Conservation (phyloP, 2,888 invertebrate genomes). For the Leptothorax acervorum region DNA sequence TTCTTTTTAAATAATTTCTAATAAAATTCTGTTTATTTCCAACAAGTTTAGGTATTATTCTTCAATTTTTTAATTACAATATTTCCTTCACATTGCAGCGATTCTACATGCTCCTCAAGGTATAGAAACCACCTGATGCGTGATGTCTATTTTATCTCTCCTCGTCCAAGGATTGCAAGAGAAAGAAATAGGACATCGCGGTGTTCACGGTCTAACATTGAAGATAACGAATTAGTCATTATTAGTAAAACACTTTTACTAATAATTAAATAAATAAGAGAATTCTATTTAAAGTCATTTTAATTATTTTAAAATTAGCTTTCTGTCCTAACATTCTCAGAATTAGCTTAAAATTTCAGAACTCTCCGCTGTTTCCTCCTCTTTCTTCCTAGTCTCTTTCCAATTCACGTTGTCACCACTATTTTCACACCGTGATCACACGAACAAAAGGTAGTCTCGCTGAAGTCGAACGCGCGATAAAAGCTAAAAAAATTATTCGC, state of each 20-base stretch:
- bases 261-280: not conserved
- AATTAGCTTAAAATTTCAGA: not conserved
- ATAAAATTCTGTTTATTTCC: not conserved
- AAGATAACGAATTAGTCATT: not conserved
- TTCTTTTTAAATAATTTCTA: not conserved
- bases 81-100: not conserved
- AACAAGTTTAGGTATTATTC: not conserved
- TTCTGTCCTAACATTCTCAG: not conserved
- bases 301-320: not conserved
- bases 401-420: not conserved
- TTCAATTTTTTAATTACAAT: not conserved
- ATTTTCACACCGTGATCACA: not conserved
- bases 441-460: not conserved
- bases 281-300: not conserved
- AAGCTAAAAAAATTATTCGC: not conserved
- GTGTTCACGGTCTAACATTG: slow-evolving; percentile 61
- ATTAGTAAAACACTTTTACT: too few species aligned
- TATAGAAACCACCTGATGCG: too few species aligned
- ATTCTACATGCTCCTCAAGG: too few species aligned
- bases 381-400: not conserved
- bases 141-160: not conserved
- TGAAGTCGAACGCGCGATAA: not conserved
- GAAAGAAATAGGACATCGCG: slow-evolving; percentile 63
- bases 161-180: slow-evolving; percentile 60
- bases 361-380: not conserved